Evolutionary conservation across 2,113 vertebrate species (phyloP).

Genomic region (human): DNA sequence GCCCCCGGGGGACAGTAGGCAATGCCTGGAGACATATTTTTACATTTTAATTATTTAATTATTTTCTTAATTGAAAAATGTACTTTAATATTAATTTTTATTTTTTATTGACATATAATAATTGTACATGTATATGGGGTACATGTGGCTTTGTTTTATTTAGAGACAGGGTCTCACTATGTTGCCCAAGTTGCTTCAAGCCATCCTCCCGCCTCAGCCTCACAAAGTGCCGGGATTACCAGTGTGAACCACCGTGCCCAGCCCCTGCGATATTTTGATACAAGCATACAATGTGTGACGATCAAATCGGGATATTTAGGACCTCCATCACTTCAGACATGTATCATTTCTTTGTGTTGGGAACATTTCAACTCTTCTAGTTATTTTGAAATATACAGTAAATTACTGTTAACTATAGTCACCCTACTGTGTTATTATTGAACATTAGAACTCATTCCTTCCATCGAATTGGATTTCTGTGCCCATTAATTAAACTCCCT

Average conservation of each 20-base stretch:
- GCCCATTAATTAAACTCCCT: background rate
- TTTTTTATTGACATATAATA: background rate
- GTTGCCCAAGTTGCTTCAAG: no score
- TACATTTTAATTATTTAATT: background rate
- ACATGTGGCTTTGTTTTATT: background rate
- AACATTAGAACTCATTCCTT: background rate
- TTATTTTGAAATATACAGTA: background rate
- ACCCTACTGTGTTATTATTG: background rate
- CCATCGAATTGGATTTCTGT: background rate
- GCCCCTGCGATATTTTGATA: background rate
- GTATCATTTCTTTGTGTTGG: background rate
- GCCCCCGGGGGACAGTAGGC: rapidly evolving
- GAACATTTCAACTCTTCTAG: background rate
- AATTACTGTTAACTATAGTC: background rate
- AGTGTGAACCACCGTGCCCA: no score
- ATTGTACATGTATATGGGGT: background rate
- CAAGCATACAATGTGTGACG: background rate
- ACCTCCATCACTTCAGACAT: background rate
- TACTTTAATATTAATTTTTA: background rate
- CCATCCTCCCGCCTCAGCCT: no score
- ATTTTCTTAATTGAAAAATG: background rate
- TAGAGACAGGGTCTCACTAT: no score
- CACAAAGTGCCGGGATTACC: no score
- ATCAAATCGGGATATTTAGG: background rate
- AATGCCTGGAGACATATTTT: background rate